These are phyloP conservation scores for Parus major DNA, from an alignment of 2,113 vertebrate species.

Conservation along the genomic window DNA sequence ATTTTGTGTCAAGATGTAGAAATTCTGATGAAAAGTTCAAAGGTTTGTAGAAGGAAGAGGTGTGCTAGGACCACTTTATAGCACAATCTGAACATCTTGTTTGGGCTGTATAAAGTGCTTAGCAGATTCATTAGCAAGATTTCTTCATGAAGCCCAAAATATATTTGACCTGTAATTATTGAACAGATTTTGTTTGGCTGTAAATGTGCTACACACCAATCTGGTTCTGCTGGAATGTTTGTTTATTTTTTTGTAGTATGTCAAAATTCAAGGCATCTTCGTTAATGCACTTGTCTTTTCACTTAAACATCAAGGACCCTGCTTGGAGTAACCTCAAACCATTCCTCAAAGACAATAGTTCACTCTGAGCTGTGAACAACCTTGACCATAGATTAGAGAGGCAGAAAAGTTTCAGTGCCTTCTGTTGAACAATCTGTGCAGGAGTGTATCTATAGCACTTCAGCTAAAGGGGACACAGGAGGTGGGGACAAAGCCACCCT, in stretches of 20 bases:
- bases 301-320: background rate
- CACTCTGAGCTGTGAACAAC: background rate
- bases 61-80: background rate
- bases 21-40: background rate
- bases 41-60: background rate
- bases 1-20: background rate
- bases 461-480: background rate
- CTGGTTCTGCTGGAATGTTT: constrained; percentile 4
- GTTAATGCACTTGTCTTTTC: background rate
- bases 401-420: background rate
- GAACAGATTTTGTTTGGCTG: constrained; percentile 53
- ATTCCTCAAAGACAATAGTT: background rate
- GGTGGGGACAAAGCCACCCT: background rate
- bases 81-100: background rate
- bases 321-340: background rate
- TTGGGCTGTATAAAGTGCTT: background rate
- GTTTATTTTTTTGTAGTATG: background rate
- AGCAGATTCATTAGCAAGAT: background rate
- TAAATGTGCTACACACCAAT: background rate
- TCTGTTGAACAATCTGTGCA: constrained; percentile 1
- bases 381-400: background rate
- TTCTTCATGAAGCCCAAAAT: background rate
- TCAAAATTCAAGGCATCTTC: background rate
- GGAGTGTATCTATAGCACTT: background rate
- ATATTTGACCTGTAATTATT: constrained; percentile 22